Evolutionary conservation across 2,888 invertebrate species (phyloP).

Genomic region (Julus scanicus): DNA sequence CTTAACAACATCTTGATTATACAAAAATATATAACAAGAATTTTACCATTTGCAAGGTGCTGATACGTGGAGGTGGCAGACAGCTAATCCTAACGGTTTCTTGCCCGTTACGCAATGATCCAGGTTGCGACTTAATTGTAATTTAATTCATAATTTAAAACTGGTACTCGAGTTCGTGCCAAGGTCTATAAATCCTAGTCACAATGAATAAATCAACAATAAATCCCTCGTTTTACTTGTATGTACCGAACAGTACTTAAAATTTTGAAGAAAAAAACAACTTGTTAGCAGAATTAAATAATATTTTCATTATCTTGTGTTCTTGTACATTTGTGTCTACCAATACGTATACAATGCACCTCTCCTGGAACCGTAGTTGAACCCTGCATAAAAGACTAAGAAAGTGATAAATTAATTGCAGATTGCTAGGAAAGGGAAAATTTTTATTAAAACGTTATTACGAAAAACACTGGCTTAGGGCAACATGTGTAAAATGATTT

Average conservation of each 20-base stretch:
- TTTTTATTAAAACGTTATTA: not conserved
- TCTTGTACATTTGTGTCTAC: not conserved
- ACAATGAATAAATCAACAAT: no score
- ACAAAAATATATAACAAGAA: not conserved
- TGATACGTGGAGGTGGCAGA: conserved; percentile 91
- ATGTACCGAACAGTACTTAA: no score
- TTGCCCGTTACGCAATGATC: not conserved
- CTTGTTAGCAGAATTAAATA: not conserved
- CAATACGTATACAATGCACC: no score
- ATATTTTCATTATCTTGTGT: not conserved
- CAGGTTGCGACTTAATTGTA: not conserved
- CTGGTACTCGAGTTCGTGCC: not conserved
- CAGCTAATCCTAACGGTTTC: conserved; percentile 81
- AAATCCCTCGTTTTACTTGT: not conserved
- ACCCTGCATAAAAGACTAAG: no score
- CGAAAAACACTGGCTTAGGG: no score
- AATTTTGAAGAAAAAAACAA: not conserved
- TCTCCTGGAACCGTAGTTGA: no score
- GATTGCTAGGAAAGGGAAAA: conserved; percentile 14
- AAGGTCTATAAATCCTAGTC: not conserved
- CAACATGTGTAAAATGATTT: no score
- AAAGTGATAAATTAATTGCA: no score
- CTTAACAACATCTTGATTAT: conserved; percentile 25
- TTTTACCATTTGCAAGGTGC: conserved; percentile 65
- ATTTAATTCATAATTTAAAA: conserved; percentile 15